Base-by-base conservation (phyloP, 2,888 invertebrate genomes). In the Tholera decimalis region DNA sequence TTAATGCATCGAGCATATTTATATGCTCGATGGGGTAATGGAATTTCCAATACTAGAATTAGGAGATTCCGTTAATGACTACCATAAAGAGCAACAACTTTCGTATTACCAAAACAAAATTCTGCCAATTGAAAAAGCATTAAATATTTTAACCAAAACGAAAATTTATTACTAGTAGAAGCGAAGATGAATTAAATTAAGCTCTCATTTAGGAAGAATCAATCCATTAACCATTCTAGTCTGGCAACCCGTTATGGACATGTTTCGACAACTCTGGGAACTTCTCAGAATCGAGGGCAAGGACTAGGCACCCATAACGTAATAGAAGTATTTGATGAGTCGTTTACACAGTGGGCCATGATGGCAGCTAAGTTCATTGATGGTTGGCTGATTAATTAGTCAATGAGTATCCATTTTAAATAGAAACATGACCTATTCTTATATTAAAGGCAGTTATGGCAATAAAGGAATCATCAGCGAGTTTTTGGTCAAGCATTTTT, bases 241-340 rank as follows among this genome's bases (percentile, higher is more conserved):
- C 71, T 56, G 61, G 65, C 51, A 58, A 61, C 67, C 62, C 74
- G 77, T 80, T 81, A 72, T 64, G 61, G 71, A 70, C 83, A 73
- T 70, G 83, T 83, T 72, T 66, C 73, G 54, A 83, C 83, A 68
- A 65, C 82, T 83, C 62, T 56, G 74, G 70, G 63, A 62, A 62
- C 71, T 78, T 64, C 77, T 53, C 41, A 68, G 71, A 76, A 79
- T 55, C 60, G 63, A 44, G 76, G 70, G 56, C 75, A 80, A 72
- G 71, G 64, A 63, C 61, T 64, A 71, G 53, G 65, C 53, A 62
- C 64, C 46, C 51, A 57, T 63, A 62, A 39, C 66, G 58, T 73
- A 67, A 57, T 28, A 33, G 39, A 51, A 44, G 13, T 33, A 15
- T 50, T 60, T 59, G 33, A 56, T 53, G 15, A 15, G 33, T 28